Base-by-base conservation (phyloP, 2,113 vertebrate species). In the Lamprologus tigripictilis region DNA sequence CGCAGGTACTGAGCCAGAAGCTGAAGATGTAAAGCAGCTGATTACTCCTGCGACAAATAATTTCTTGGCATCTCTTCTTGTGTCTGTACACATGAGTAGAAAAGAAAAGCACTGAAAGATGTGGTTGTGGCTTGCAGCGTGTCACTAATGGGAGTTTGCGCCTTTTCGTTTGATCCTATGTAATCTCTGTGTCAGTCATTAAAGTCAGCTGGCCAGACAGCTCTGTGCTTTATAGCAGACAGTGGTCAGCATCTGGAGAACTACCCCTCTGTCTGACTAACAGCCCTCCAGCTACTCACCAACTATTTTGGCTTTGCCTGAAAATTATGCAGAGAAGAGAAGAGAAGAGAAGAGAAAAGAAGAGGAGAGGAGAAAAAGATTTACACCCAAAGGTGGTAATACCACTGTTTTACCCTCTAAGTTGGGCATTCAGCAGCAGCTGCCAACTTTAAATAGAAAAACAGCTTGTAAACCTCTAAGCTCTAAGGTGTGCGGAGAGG, bases 211-310 rank as follows among this genome's bases (percentile, higher is more conserved):
- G 90, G 91, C 90, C 84, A 90, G 88, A 95, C 90, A 28, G 87
- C 80, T 80, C 86, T 55, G 66, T 91, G 85, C 88, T 89, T 78
- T 84, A 85, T 90, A 94, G 85, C 87, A 90, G 90, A 86, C 89
- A 83, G 26, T 90, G 90, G 92, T 88, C 94, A 94, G 88, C 96
- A 94, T 95, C 94, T 96, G 95, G 94, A 95, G 88, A 95, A 94
- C 82, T 82, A 80, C 85, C 88, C 79, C 40, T 14, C 13, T 17
- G 81, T 83, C 66, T 86, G 45, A 81, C 68, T 90, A 28, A 57
- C 5, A 28, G 79, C 79, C 68, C 47, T 79, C 40, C 80, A 68
- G 68, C 68, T 89, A 45, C 73, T 88, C 81, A 71, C 54, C 79
- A 23, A 35, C 51, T 78, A 78, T 51, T 51, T 78, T 51, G 73